Percentiles rank a stretch among this genome's conserved stretches.
Evolutionary conservation across 2,113 vertebrate species (phyloP).

Genomic region (Nothobranchius kuhntae): DNA sequence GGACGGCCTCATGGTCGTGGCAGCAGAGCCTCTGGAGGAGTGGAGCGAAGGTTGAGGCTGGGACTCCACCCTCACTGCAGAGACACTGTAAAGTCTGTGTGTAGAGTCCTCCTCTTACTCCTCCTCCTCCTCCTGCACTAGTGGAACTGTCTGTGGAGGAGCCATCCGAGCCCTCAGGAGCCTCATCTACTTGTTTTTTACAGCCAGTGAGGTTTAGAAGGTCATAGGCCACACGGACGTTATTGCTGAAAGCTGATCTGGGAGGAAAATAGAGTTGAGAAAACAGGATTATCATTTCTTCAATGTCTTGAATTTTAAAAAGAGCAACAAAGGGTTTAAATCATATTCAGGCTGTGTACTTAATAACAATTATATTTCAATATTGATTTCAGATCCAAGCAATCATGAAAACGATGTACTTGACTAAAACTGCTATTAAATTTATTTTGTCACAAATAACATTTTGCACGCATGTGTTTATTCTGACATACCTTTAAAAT

Average conservation of each 20-base stretch:
- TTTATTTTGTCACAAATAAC: too few species aligned
- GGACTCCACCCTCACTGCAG: slow-evolving; percentile 83
- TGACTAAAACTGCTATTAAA: too few species aligned
- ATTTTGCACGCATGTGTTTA: too few species aligned
- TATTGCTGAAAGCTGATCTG: slow-evolving; percentile 76
- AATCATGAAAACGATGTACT: too few species aligned
- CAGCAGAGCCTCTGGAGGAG: slow-evolving; percentile 86
- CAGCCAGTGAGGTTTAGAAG: slow-evolving; percentile 73
- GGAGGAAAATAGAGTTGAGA: background rate
- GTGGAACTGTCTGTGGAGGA: background rate
- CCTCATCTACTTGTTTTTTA: slow-evolving; percentile 4
- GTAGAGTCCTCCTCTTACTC: slow-evolving; percentile 86
- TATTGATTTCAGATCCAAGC: too few species aligned
- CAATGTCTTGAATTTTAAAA: background rate
- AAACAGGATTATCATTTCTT: too few species aligned
- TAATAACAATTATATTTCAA: too few species aligned
- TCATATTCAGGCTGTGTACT: too few species aligned
- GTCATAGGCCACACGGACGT: slow-evolving; percentile 82
- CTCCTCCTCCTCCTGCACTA: slow-evolving; percentile 80
- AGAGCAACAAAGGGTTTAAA: background rate
- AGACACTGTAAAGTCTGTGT: slow-evolving; percentile 85
- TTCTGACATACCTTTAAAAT: too few species aligned
- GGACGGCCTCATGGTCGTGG: slow-evolving; percentile 90
- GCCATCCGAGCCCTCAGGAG: slow-evolving; percentile 41
- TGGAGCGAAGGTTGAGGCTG: slow-evolving; percentile 77